Evolutionary conservation across 2,797 vertebrate genomes (phyloP).

Genomic region (Acestrorhynchus altus): DNA sequence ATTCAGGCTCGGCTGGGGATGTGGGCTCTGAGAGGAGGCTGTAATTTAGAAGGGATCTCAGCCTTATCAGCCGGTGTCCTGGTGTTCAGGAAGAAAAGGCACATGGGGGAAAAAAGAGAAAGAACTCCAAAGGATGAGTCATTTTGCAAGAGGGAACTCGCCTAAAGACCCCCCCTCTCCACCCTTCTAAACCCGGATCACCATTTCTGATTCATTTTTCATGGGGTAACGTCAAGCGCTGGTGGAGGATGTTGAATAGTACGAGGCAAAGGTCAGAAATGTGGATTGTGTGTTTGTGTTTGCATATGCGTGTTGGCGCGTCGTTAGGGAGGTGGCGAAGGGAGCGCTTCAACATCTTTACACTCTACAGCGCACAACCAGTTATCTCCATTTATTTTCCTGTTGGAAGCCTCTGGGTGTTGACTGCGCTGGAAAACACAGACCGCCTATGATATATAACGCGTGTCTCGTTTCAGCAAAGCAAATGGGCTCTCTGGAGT

Average conservation of each 20-base stretch:
- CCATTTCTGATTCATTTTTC: slow-evolving; percentile 57
- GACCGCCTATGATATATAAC: slow-evolving; percentile 38
- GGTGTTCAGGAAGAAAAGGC: slow-evolving; percentile 46
- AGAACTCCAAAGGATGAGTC: slow-evolving; percentile 60
- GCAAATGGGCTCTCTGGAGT: slow-evolving; percentile 32
- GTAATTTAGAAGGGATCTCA: slow-evolving; percentile 77
- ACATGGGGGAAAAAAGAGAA: slow-evolving; percentile 38
- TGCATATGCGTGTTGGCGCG: background rate
- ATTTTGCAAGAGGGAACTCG: slow-evolving; percentile 51
- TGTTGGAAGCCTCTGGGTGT: slow-evolving; percentile 45
- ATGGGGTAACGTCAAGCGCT: slow-evolving; percentile 54
- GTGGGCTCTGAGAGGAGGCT: slow-evolving; percentile 70
- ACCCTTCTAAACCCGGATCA: slow-evolving; percentile 38
- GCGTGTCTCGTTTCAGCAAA: slow-evolving; percentile 27
- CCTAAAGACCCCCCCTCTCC: slow-evolving; percentile 43
- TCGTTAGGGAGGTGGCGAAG: background rate
- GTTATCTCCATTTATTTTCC: slow-evolving; percentile 50
- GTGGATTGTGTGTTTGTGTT: background rate
- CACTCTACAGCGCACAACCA: slow-evolving; percentile 49
- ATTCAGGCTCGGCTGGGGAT: slow-evolving; percentile 73
- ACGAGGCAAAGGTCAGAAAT: slow-evolving; percentile 57
- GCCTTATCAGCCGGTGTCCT: slow-evolving; percentile 73
- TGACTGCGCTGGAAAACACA: slow-evolving; percentile 52
- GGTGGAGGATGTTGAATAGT: slow-evolving; percentile 37
- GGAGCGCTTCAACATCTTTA: slow-evolving; percentile 8